Percentiles rank a stretch among this genome's conserved stretches.
These are phyloP conservation scores for Procavia capensis DNA, from an alignment of 2,113 vertebrate genomes.

Conservation along the genomic window DNA sequence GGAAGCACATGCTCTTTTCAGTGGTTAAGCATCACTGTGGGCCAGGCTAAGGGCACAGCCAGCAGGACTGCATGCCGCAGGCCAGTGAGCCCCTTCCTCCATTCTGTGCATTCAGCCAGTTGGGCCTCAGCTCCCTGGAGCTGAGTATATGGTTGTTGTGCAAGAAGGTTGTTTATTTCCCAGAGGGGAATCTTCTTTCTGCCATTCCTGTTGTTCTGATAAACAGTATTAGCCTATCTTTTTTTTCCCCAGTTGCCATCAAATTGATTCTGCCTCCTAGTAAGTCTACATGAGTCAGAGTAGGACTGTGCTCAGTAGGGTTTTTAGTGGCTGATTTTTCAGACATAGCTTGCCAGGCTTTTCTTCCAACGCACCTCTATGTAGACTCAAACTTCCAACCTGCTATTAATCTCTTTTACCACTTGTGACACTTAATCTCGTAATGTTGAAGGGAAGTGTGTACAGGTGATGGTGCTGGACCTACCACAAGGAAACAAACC, in stretches of 20 bases:
- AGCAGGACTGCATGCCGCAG: fast-evolving
- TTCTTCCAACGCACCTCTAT: neutral
- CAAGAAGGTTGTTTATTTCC: neutral
- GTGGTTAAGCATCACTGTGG: neutral
- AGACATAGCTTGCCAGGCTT: neutral
- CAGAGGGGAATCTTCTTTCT: neutral
- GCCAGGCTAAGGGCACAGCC: neutral
- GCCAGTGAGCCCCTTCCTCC: neutral
- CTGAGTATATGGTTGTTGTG: fast-evolving
- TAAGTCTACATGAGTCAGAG: neutral
- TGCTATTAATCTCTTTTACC: neutral
- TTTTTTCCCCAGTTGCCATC: neutral
- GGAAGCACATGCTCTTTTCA: neutral
- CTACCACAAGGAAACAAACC: neutral
- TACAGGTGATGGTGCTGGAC: neutral
- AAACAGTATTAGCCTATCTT: neutral
- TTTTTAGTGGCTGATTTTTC: neutral
- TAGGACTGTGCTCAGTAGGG: neutral
- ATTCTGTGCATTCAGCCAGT: fast-evolving
- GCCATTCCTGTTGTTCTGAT: neutral
- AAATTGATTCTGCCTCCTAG: neutral
- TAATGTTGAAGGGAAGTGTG: neutral
- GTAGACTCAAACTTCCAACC: neutral
- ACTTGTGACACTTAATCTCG: neutral
- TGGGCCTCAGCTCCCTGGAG: neutral